Evolutionary conservation across 2,888 invertebrate genomes (phyloP).

Genomic region (Aphodius sticticus): DNA sequence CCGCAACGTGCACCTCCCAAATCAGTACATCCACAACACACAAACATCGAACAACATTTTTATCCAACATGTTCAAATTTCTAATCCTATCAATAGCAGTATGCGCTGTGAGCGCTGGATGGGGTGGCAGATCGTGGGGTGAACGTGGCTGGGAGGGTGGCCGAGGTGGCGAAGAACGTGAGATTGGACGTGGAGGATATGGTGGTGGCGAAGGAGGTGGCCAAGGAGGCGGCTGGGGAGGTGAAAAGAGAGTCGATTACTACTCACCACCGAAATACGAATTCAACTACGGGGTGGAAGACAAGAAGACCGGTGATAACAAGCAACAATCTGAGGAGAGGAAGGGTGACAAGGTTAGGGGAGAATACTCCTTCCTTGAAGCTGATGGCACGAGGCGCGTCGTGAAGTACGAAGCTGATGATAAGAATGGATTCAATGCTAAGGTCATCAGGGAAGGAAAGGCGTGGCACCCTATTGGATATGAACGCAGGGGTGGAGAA

Average conservation of each 20-base stretch:
- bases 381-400: slow-evolving; percentile 58
- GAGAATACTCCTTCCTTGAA: slow-evolving; percentile 58
- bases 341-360: slow-evolving; percentile 58
- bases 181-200: slow-evolving; percentile 50
- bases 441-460: slow-evolving; percentile 34
- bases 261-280: slow-evolving; percentile 58
- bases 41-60: too few species aligned
- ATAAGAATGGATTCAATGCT: slow-evolving; percentile 59
- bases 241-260: slow-evolving; percentile 20
- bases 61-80: neutral
- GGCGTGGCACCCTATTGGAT: slow-evolving; percentile 31
- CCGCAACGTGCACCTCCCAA: neutral
- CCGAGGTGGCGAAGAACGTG: slow-evolving; percentile 14
- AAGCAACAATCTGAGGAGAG: slow-evolving; percentile 59
- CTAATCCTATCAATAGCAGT: neutral
- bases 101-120: neutral
- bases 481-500: slow-evolving; percentile 12
- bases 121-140: neutral
- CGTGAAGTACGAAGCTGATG: slow-evolving; percentile 59
- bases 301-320: slow-evolving; percentile 60
- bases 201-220: slow-evolving; percentile 50
- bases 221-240: slow-evolving; percentile 18
- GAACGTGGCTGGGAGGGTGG: slow-evolving; percentile 15
- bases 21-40: neutral
- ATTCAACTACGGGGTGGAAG: slow-evolving; percentile 58